Evolutionary conservation across 1,140 invertebrate species (phyloP), one percentile per base, ranked within the genome.

Genomic region (Trichonephila clavipes): DNA sequence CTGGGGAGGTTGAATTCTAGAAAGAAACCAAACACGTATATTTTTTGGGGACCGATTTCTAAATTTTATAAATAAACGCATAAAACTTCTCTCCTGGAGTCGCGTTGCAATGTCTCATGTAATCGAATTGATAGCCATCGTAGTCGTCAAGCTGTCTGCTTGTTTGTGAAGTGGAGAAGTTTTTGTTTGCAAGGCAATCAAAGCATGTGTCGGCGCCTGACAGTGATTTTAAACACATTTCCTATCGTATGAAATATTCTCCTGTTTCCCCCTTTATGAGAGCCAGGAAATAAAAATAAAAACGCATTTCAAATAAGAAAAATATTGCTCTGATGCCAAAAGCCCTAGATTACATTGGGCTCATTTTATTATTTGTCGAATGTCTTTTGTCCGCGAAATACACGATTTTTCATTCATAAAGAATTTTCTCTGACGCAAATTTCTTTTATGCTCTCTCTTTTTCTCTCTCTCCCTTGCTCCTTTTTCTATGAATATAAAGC

Each of bases 121-220:
- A 91, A 91, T 83, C 90, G 90, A 83, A 91, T 91, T 91, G 72
- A 91, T 91, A 24, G 59, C 90, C 77, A n/a, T 90, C 88, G 14
- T 21, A 24, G 88, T 90, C 72, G 58, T 69, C 88, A 81, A 51
- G 87, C 87, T 89, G 87, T 89, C 87, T 89, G n/a, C 21, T 81
- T 81, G 62, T 61, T 77, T 59, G 66, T 69, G 21, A 90, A 21
- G 24, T 64, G 16, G 28, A 28, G 34, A 64, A 64, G 21, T 66
- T 44, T 88, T 61, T 69, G 40, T 72, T 28, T 69, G 87, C n/a
- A 19, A 28, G 2, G 64, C 64, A 88, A 88, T 88, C 62, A 88
- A 72, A 88, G 34, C 18, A 62, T 87, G 34, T 87, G 58, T 87
- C 85, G 24, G 19, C 85, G 14, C 61, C 61, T 87, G 85, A 64